Percentiles rank a stretch among this genome's conserved stretches.
phyloP scores from a whole-genome alignment of 2,797 vertebrate genomes.

The Pyrocephalus nanus region DNA sequence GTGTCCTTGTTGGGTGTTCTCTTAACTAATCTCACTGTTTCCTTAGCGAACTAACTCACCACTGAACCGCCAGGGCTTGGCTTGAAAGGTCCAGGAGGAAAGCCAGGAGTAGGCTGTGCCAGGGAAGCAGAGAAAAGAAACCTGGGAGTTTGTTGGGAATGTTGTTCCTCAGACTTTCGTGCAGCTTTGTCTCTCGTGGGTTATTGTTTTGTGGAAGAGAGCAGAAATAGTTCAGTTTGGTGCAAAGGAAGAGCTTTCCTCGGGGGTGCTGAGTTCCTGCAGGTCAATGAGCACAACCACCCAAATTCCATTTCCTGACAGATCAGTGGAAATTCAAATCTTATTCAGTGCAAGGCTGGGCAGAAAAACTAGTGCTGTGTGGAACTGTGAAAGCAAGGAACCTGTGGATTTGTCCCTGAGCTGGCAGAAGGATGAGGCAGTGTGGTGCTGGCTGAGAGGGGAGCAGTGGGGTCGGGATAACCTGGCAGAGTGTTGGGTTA shows the following conservation, averaged over 20 bases:
- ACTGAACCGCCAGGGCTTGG: neutral
- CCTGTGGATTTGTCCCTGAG: neutral
- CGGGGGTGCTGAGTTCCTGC: neutral
- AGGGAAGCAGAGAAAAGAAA: neutral
- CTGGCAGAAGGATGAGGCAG: neutral
- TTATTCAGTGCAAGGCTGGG: neutral
- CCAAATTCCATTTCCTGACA: neutral
- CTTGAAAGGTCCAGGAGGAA: neutral
- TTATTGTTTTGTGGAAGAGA: fast-evolving
- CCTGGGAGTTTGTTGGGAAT: fast-evolving
- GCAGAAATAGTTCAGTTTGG: neutral
- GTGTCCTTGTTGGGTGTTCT: constrained; percentile 74
- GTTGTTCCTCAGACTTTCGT: neutral
- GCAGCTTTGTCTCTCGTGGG: neutral
- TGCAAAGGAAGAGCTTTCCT: neutral
- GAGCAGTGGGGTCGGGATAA: neutral
- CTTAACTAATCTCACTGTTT: constrained; percentile 54
- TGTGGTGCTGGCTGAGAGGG: neutral
- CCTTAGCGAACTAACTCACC: constrained; percentile 12
- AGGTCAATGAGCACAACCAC: neutral
- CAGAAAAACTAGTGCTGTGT: neutral
- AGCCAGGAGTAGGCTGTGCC: neutral
- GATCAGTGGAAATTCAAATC: neutral
- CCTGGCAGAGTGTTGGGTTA: neutral
- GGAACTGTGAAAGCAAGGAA: neutral